Evolutionary conservation across 2,797 vertebrate genomes (phyloP).

Genomic region (Mus spretus): DNA sequence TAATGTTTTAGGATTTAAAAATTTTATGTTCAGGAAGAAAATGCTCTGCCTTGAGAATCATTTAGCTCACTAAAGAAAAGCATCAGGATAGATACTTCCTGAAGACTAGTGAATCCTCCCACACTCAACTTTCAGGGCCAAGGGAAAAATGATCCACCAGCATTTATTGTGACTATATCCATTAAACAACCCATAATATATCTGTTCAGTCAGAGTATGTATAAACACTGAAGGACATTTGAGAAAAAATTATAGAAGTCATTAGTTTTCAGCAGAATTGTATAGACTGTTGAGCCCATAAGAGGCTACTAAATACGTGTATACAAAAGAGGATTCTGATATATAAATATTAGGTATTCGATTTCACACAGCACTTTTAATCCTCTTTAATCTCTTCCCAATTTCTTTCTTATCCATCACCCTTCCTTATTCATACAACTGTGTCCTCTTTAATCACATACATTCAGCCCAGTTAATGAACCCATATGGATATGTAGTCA

Average conservation of each 20-base stretch:
- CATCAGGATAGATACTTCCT: background rate
- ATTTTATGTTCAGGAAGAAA: background rate
- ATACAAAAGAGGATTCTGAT: background rate
- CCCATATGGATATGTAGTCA: background rate
- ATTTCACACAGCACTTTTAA: background rate
- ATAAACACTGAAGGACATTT: conserved; percentile 22
- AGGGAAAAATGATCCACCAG: background rate
- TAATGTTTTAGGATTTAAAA: background rate
- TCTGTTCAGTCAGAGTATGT: background rate
- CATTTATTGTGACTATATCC: conserved; percentile 23
- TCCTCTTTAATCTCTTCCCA: background rate
- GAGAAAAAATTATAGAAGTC: background rate
- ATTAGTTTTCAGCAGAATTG: background rate
- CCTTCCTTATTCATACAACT: background rate
- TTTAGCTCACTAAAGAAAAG: background rate
- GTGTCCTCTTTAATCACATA: background rate
- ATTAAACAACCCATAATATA: background rate
- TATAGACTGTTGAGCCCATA: background rate
- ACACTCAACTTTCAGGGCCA: background rate
- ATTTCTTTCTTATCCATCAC: background rate
- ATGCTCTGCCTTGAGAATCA: background rate
- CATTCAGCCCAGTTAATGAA: background rate
- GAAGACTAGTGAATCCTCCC: background rate
- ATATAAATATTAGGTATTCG: background rate
- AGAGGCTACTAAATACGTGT: background rate